A percentile compares a stretch with the other conserved stretches of the same genome.
Evolutionary conservation across 53 echinoderm and acorn worm genomes (phyloP).

Genomic region (Apostichopus leukothele): DNA sequence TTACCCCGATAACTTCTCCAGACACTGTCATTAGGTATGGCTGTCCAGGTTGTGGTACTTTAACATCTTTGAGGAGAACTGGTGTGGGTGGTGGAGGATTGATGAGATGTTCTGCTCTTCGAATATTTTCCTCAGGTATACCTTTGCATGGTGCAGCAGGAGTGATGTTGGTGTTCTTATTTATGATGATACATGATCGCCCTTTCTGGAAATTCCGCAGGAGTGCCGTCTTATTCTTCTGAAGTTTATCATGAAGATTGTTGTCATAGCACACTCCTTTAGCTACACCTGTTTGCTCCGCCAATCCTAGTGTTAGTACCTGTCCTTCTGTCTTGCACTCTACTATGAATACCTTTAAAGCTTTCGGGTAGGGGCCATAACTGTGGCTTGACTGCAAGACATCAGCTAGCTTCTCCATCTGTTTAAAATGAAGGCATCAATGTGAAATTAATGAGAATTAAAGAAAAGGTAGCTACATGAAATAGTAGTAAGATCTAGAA

Average conservation of each 20-base stretch:
- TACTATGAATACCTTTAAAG: slow-evolving; percentile 10
- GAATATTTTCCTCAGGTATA: background rate
- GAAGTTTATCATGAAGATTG: background rate
- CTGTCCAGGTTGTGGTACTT: slow-evolving; percentile 20
- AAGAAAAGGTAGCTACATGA: too few relatives aligned
- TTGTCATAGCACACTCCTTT: slow-evolving; percentile 27
- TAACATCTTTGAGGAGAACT: background rate
- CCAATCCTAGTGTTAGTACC: background rate
- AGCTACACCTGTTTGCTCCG: background rate
- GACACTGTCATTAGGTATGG: slow-evolving; percentile 13
- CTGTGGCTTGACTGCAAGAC: too few relatives aligned
- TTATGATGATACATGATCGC: slow-evolving; percentile 2
- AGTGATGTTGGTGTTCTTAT: slow-evolving; percentile 3
- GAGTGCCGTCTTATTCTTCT: slow-evolving; percentile 1
- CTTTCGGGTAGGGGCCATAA: background rate
- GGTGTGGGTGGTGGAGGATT: slow-evolving; percentile 28
- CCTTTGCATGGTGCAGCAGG: background rate
- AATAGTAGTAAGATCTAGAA: too few relatives aligned
- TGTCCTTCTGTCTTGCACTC: background rate
- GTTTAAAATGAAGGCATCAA: too few relatives aligned
- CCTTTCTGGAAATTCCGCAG: slow-evolving; percentile 28
- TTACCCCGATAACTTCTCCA: slow-evolving; percentile 35
- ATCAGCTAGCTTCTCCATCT: too few relatives aligned
- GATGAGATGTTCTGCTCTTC: background rate
- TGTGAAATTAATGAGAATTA: too few relatives aligned